phyloP scores from a whole-genome alignment of 2,888 invertebrate species.

The Cataglyphis albicans region DNA sequence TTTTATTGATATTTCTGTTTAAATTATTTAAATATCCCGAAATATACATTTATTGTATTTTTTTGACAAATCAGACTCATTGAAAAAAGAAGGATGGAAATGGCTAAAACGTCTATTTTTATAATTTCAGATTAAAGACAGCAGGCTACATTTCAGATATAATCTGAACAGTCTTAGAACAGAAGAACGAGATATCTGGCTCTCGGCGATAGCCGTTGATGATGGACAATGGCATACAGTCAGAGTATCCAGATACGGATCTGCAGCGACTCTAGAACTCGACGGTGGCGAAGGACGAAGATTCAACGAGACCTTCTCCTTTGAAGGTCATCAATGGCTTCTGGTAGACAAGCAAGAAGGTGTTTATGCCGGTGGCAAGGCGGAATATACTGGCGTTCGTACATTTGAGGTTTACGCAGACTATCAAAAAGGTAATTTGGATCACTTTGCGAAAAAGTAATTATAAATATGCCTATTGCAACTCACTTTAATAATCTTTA shows the following conservation, averaged over 20 bases:
- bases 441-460: not conserved
- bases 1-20: not conserved
- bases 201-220: constrained; percentile 95
- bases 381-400: constrained; percentile 96
- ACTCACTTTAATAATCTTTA: not conserved
- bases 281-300: constrained; percentile 98
- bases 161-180: constrained; percentile 96
- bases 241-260: constrained; percentile 95
- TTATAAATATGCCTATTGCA: not conserved
- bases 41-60: not conserved
- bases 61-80: not conserved
- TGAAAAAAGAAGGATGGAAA: not conserved
- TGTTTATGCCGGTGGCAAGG: constrained; percentile 98
- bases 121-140: constrained; percentile 92
- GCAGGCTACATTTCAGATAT: constrained; percentile 95
- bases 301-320: constrained; percentile 96
- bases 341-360: constrained; percentile 97
- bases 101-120: not conserved
- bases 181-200: constrained; percentile 96
- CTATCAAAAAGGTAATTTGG: constrained; percentile 92
- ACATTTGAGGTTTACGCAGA: constrained; percentile 98
- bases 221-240: constrained; percentile 99
- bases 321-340: constrained; percentile 96
- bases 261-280: constrained; percentile 95
- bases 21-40: not conserved